Base-by-base conservation (phyloP, 2,888 invertebrate genomes). In the Drosophila kambysellisi region DNA sequence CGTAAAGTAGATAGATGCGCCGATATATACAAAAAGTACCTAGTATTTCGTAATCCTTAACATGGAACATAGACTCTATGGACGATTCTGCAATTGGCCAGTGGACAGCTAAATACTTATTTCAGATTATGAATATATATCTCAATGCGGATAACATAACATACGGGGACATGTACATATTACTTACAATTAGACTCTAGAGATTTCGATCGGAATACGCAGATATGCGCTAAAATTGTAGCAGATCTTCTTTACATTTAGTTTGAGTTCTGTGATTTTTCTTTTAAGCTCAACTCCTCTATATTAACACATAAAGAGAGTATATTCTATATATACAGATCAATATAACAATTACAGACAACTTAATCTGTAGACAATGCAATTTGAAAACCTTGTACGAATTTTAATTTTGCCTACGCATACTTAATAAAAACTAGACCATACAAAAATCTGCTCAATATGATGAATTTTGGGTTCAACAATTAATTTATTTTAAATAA, bases 201-300 rank as follows among this genome's bases (percentile, higher is more conserved):
- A 59, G 43, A 69, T 71, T 70, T 63, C n/a, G 48, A 56, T 63
- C 30, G 53, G 61, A 71, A 35, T 70, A 58, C 61, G 4, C 56
- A 48, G 29, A 37, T 60, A 46, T 58, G 57, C 72, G 57, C 48
- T 63, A 51, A 81, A 83, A 52, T 73, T 59, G 61, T 67, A 76
- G 67, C 74, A 89, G 82, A 84, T 88, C 82, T 76, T 78, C 66
- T 73, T 57, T 89, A 85, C 76, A 57, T 62, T 88, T 85, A 82
- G 88, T 85, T 85, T 85, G 82, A 79, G 80, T 82, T 89, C 90
- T 85, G 85, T 85, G 85, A 85, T 85, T 88, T 88, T 89, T 82
- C 77, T 64, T 89, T 88, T 89, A 85, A 89, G 90, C 85, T 88
- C 82, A 74, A 70, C 75, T 80, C 64, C 77, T 71, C 57, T 81